phyloP scores from a whole-genome alignment of 2,797 vertebrate genomes.

The Hippopotamyrus pictus region DNA sequence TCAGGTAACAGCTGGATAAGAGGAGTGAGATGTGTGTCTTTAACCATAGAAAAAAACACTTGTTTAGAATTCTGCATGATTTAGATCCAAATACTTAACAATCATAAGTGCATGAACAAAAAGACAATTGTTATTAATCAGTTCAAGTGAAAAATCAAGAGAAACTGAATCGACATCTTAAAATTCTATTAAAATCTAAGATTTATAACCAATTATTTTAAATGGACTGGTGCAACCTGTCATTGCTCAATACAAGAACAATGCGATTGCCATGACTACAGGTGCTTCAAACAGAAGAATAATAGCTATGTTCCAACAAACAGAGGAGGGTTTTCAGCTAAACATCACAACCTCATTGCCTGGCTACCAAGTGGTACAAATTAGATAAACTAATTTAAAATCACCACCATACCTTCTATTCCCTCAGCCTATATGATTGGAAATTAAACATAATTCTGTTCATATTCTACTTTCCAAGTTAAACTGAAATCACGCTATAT shows the following conservation, averaged over 20 bases:
- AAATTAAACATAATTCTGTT: neutral
- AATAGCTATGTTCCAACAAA: neutral
- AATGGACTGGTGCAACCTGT: neutral
- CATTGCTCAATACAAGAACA: neutral
- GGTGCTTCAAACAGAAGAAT: neutral
- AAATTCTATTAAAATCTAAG: neutral
- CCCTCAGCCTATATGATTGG: neutral
- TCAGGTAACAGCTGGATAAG: slow-evolving; percentile 52
- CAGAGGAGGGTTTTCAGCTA: neutral
- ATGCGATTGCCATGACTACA: neutral
- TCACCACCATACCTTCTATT: neutral
- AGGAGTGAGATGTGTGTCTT: slow-evolving; percentile 4
- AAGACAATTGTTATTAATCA: neutral
- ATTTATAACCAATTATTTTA: neutral
- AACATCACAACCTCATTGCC: neutral
- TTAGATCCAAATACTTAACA: neutral
- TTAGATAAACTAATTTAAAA: neutral
- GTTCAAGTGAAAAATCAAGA: neutral
- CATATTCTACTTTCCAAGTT: neutral
- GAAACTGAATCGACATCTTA: neutral
- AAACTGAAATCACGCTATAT: neutral
- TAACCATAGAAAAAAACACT: slow-evolving; percentile 12
- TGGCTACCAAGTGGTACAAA: neutral
- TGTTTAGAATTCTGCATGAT: neutral
- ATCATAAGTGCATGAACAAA: neutral